Base-by-base conservation (phyloP, 2,888 invertebrate genomes). In the Drosophila leonis region DNA sequence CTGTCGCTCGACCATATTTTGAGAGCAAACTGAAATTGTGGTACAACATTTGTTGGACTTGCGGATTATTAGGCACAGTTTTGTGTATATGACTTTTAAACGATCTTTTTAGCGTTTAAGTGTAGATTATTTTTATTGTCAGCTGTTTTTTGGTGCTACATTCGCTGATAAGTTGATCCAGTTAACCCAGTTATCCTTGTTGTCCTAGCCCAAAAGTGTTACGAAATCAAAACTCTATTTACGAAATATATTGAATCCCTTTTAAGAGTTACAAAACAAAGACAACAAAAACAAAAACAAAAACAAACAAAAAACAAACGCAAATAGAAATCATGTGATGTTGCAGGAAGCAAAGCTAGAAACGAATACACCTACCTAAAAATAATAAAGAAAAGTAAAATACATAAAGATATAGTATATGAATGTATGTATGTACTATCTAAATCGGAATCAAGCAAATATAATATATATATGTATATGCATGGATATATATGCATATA, bases 271-370 rank as follows among this genome's bases (percentile, higher is more conserved):
- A 27, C 20, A 31, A 61, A 54, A 24, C 65, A 29, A 33, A 51
- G 29, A 73, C 20, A 66, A 73, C 20, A 66, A 52, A 62, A 39
- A 44, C 33, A 52, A 55, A 49, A 13, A 29, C 6, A 33, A 33
- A 46, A 51, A 42, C 24, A 46, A 52, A 63, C 69, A 55, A 18
- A 57, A 33, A 68, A 69, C 41, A 41, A 41, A 18, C 10, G 44
- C 44, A 44, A 20, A 81, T 71, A 79, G 64, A 87, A 84, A 83
- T 77, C 81, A 84, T 84, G 84, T 84, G 84, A 84, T 84, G 84
- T 88, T 84, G 88, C 84, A 85, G 88, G 74, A 84, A 75, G 88
- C 84, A 84, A 84, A 84, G 81, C 83, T 88, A 88, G 84, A 88
- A 84, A 84, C 84, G 84, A 88, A 85, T 84, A 84, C 84, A 84